Evolutionary conservation across 2,888 invertebrate genomes (phyloP).

Genomic region (Catocala nupta): DNA sequence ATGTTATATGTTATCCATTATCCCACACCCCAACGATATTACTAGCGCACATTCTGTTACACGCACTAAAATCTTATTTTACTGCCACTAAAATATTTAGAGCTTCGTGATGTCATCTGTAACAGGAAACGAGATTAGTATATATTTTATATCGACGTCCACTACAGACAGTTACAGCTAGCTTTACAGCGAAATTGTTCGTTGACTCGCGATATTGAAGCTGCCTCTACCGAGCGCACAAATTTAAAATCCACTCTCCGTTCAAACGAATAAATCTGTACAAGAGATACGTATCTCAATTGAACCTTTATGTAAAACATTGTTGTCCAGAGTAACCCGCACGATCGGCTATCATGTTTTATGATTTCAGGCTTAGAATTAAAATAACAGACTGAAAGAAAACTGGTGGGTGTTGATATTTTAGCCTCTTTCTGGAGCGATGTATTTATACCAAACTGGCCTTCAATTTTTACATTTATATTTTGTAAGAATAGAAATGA

Average conservation of each 20-base stretch:
- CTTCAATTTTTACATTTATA: too few species aligned
- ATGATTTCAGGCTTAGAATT: too few species aligned
- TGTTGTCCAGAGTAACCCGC: neutral
- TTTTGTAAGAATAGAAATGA: too few species aligned
- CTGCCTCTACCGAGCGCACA: neutral
- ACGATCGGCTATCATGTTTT: neutral
- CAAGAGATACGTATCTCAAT: conserved; percentile 2
- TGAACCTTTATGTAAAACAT: conserved; percentile 3
- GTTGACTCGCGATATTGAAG: neutral
- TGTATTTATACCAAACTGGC: too few species aligned
- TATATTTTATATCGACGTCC: too few species aligned
- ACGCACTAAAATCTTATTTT: conserved; percentile 1
- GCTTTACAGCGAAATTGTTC: neutral
- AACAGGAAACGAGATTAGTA: too few species aligned
- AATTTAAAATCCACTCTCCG: neutral
- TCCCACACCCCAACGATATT: neutral
- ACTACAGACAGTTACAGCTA: neutral
- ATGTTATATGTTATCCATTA: neutral
- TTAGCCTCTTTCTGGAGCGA: too few species aligned
- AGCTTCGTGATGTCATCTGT: too few species aligned
- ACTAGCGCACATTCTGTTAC: neutral
- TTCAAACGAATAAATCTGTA: conserved; percentile 1
- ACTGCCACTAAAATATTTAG: neutral
- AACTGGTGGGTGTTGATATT: too few species aligned
- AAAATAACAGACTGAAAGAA: too few species aligned